Evolutionary conservation across 2,888 invertebrate species (phyloP).

Genomic region (Diogma glabrata): DNA sequence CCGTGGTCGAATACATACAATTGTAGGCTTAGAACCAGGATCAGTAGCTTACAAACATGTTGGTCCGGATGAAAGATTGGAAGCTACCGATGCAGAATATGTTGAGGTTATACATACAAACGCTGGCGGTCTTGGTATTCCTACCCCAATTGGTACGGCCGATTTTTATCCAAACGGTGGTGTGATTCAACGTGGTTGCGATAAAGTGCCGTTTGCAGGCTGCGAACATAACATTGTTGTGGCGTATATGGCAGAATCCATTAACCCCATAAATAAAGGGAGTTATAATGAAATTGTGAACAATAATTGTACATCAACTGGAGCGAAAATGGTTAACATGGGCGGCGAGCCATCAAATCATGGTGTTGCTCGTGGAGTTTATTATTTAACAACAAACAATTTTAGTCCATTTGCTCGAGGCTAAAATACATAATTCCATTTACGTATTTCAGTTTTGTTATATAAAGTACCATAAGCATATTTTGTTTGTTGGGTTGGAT

Average conservation of each 20-base stretch:
- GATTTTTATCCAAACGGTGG: conserved; percentile 37
- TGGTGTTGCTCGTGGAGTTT: conserved; percentile 23
- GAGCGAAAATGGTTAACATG: conserved; percentile 28
- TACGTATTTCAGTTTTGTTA: too few species aligned
- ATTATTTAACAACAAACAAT: conserved; percentile 19
- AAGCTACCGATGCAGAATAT: conserved; percentile 29
- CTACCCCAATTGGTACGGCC: conserved; percentile 28
- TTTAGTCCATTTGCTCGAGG: not conserved
- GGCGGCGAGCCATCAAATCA: conserved; percentile 28
- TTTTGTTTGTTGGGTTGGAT: too few species aligned
- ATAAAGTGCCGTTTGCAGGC: conserved; percentile 17
- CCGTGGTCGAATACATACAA: conserved; percentile 27
- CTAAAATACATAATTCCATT: too few species aligned
- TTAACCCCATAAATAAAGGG: conserved; percentile 15
- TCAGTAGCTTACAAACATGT: conserved; percentile 27
- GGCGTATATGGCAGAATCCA: conserved; percentile 31
- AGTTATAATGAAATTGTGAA: conserved; percentile 22
- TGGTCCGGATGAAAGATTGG: conserved; percentile 27
- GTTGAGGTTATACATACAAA: conserved; percentile 36
- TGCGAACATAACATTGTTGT: conserved; percentile 31
- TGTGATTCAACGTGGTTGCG: conserved; percentile 31
- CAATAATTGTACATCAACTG: conserved; percentile 24
- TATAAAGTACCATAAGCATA: too few species aligned
- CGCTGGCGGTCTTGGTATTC: conserved; percentile 29
- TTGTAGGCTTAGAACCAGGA: conserved; percentile 35